These are phyloP conservation scores for Alauda arvensis DNA, from an alignment of 2,797 vertebrate species.

Conservation along the genomic window DNA sequence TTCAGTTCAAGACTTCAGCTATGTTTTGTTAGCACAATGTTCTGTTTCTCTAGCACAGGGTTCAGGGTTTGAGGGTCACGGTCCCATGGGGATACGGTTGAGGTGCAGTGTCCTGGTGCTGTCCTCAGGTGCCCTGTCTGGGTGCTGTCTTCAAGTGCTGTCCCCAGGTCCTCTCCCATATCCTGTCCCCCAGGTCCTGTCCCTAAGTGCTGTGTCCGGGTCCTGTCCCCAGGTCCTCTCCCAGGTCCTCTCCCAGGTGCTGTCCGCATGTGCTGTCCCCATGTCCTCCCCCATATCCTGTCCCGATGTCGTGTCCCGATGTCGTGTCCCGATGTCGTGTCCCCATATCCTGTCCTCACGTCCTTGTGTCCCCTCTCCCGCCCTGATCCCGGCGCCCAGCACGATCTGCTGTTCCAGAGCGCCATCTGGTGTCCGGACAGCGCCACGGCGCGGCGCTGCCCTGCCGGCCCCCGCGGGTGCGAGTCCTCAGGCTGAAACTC, in stretches of 20 bases:
- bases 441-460: not conserved
- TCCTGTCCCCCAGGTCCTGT: not conserved
- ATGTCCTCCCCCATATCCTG: no score
- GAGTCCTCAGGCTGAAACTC: not conserved
- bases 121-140: fast-evolving
- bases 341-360: not conserved
- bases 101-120: no score
- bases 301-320: not conserved
- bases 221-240: no score
- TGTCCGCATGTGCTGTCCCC: no score
- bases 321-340: no score
- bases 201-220: fast-evolving
- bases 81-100: fast-evolving
- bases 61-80: not conserved
- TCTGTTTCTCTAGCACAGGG: not conserved
- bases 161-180: not conserved
- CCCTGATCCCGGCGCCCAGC: fast-evolving
- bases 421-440: not conserved
- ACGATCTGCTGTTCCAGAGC: not conserved
- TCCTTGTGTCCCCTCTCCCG: not conserved
- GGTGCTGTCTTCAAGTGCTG: fast-evolving
- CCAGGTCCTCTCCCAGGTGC: not conserved
- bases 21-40: not conserved
- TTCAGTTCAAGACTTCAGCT: not conserved
- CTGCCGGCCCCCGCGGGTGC: not conserved